Conservation (phyloP, 1,140 invertebrate genomes). For the Leptinotarsa lineolata region DNA sequence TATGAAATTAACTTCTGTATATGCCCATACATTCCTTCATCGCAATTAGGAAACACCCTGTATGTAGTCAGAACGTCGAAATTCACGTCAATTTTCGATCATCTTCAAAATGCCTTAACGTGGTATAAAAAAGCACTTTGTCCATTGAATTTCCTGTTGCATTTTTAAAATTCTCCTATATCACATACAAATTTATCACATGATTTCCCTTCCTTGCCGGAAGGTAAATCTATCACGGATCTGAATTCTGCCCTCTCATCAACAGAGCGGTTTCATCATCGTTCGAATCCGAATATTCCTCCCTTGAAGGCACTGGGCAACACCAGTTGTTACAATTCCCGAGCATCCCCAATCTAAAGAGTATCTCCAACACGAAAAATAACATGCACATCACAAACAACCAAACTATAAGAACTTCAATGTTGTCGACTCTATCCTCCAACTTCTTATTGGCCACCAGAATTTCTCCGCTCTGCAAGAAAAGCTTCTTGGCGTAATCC, state of each 20-base stretch:
- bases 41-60: no score
- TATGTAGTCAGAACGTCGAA: no score
- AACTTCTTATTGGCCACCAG: background rate
- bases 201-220: no score
- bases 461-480: background rate
- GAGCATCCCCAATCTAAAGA: background rate
- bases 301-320: background rate
- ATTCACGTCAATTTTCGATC: no score
- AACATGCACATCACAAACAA: background rate
- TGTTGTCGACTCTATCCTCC: background rate
- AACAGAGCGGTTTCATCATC: background rate
- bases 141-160: no score
- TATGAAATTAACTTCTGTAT: no score
- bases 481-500: slow-evolving; percentile 8
- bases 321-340: background rate
- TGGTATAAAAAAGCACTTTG: no score
- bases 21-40: no score
- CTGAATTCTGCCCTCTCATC: background rate
- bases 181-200: no score
- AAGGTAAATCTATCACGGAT: no score
- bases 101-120: no score
- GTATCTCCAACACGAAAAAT: background rate
- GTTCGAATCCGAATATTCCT: background rate
- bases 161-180: no score
- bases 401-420: background rate